Percentiles rank a stretch among this genome's conserved stretches.
phyloP scores from a whole-genome alignment of 2,888 invertebrate species.

The Steinernema scapterisci region DNA sequence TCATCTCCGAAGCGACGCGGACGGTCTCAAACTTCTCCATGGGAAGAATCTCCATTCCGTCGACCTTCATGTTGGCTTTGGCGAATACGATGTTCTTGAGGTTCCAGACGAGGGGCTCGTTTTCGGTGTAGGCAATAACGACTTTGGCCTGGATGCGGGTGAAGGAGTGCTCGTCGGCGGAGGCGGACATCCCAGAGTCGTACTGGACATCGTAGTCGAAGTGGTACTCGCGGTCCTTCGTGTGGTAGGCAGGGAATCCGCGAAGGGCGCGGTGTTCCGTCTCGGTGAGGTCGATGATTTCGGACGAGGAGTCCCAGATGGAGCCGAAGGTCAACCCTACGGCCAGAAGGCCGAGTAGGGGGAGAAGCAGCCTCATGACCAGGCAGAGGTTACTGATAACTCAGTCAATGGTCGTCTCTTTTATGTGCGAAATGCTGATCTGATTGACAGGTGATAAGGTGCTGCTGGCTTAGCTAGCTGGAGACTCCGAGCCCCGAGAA shows the following conservation, averaged over 20 bases:
- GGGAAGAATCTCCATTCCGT: not conserved
- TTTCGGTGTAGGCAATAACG: constrained; percentile 31
- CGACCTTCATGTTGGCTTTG: constrained; percentile 19
- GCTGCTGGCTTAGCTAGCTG: not conserved
- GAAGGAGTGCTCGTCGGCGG: constrained; percentile 34
- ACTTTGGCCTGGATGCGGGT: constrained; percentile 39
- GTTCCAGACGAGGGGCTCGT: constrained; percentile 23
- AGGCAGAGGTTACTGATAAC: not conserved
- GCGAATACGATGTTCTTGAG: constrained; percentile 36
- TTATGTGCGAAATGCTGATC: not conserved
- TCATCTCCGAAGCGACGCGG: not conserved
- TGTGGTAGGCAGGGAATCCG: not conserved
- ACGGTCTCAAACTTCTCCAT: constrained; percentile 15
- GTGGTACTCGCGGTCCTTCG: not conserved
- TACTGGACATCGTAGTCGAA: constrained; percentile 36
- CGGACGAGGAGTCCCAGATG: too few species aligned
- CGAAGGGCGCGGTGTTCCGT: not conserved
- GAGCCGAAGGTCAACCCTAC: not conserved
- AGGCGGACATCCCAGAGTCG: constrained; percentile 7
- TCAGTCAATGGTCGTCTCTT: not conserved
- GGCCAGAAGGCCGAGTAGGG: not conserved
- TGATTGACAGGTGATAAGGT: constrained; percentile 23
- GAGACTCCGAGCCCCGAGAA: not conserved
- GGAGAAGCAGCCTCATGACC: not conserved
- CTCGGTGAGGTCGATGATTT: not conserved